phyloP scores from a whole-genome alignment of 2,797 vertebrate genomes.

The Pangasius larnaudii region DNA sequence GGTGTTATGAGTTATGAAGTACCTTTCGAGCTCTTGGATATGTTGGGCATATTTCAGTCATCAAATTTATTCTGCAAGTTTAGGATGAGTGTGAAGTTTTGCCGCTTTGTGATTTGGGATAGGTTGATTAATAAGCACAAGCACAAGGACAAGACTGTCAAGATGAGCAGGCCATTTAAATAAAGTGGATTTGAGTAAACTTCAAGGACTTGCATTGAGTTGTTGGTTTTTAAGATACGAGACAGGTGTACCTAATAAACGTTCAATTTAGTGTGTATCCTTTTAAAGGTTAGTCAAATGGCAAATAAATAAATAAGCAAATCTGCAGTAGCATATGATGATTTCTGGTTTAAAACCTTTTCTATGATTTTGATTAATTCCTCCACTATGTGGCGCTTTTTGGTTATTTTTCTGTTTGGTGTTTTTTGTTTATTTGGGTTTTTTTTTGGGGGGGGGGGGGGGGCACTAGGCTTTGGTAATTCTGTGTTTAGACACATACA shows the following conservation, averaged over 20 bases:
- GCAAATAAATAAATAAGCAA: not conserved
- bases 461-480: not conserved
- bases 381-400: slow-evolving; percentile 13
- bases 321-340: not conserved
- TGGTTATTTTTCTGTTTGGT: not conserved
- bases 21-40: not conserved
- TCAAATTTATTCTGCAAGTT: not conserved
- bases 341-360: not conserved
- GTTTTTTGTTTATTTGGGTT: not conserved
- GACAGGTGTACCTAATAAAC: not conserved
- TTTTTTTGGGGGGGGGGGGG: not conserved
- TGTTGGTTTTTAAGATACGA: not conserved
- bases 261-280: not conserved
- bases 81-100: not conserved
- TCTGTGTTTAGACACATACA: not conserved
- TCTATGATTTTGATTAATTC: not conserved
- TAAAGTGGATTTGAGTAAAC: not conserved
- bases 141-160: not conserved
- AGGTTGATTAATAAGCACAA: too few species aligned
- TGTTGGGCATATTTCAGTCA: not conserved
- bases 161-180: not conserved
- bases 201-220: not conserved
- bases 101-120: not conserved
- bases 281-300: slow-evolving; percentile 9
- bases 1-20: not conserved